phyloP scores from a whole-genome alignment of 2,888 invertebrate genomes.

The Ctenicera cuprea region DNA sequence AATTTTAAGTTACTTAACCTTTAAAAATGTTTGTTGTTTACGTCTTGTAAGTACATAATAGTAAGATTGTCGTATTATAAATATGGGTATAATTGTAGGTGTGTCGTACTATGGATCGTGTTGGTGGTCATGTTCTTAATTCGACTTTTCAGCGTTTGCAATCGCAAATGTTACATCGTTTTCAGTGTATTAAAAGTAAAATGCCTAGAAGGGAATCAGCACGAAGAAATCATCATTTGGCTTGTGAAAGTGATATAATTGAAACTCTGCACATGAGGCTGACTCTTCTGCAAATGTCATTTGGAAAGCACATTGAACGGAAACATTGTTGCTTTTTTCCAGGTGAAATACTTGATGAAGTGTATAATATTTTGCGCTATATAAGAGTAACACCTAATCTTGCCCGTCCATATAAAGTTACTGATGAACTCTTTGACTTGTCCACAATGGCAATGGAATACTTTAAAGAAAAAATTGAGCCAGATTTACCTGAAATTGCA shows the following conservation, averaged over 20 bases:
- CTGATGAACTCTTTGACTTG: slow-evolving; percentile 94
- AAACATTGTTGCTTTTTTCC: slow-evolving; percentile 96
- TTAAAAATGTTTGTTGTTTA: slow-evolving; percentile 74
- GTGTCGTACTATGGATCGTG: slow-evolving; percentile 85
- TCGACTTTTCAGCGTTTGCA: slow-evolving; percentile 90
- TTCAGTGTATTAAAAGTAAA: slow-evolving; percentile 91
- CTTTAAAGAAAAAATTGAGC: slow-evolving; percentile 95
- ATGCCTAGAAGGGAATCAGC: slow-evolving; percentile 95
- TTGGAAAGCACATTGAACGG: slow-evolving; percentile 95
- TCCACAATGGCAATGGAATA: slow-evolving; percentile 99
- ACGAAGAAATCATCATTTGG: slow-evolving; percentile 90
- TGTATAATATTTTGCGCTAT: slow-evolving; percentile 89
- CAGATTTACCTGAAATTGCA: slow-evolving; percentile 90
- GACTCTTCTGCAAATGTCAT: slow-evolving; percentile 93
- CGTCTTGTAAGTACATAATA: slow-evolving; percentile 37
- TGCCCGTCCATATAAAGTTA: slow-evolving; percentile 92
- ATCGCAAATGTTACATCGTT: slow-evolving; percentile 88
- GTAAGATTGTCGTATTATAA: not conserved
- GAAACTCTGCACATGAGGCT: slow-evolving; percentile 95
- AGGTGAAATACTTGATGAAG: slow-evolving; percentile 95
- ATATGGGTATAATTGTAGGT: slow-evolving; percentile 77
- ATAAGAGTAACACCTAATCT: slow-evolving; percentile 88
- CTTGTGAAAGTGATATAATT: slow-evolving; percentile 94
- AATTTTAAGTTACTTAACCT: slow-evolving; percentile 84
- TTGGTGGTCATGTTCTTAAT: slow-evolving; percentile 87